Conservation (phyloP, 2,888 invertebrate genomes). For the Nomada flava region DNA sequence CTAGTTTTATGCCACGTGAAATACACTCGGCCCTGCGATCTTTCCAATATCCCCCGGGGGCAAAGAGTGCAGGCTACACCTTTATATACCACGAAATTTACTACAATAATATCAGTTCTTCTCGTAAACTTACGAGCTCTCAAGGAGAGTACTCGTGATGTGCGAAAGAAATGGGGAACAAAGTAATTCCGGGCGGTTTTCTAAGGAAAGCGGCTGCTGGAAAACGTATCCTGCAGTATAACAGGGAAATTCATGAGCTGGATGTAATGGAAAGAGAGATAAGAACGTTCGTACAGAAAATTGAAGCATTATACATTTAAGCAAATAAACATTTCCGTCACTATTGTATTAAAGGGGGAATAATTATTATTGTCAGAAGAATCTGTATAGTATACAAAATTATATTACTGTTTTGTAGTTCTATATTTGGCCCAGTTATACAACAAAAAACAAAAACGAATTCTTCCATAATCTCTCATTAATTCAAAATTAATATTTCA, state of each 20-base stretch:
- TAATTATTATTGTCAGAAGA: no score
- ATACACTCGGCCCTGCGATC: slow-evolving; percentile 63
- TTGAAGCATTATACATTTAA: background rate
- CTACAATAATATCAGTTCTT: slow-evolving; percentile 55
- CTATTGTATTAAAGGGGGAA: background rate
- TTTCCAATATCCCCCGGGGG: slow-evolving; percentile 65
- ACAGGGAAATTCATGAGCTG: background rate
- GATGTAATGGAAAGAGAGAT: background rate
- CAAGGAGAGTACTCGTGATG: slow-evolving; percentile 12
- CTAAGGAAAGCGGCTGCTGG: background rate
- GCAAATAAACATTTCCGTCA: no score
- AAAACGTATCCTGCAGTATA: background rate
- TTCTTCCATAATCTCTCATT: no score
- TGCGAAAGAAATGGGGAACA: slow-evolving; percentile 26
- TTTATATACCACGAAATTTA: slow-evolving; percentile 58
- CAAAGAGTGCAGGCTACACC: slow-evolving; percentile 47
- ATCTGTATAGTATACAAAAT: no score
- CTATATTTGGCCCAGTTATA: no score
- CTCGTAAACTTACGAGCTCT: slow-evolving; percentile 48
- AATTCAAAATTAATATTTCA: no score
- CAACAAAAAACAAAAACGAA: no score
- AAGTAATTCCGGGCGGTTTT: slow-evolving; percentile 8
- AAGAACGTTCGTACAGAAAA: background rate
- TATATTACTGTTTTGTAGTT: no score
- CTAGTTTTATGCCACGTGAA: slow-evolving; percentile 65